Base-by-base conservation (phyloP, 2,888 invertebrate species). In the Cyrtodaria siliqua region DNA sequence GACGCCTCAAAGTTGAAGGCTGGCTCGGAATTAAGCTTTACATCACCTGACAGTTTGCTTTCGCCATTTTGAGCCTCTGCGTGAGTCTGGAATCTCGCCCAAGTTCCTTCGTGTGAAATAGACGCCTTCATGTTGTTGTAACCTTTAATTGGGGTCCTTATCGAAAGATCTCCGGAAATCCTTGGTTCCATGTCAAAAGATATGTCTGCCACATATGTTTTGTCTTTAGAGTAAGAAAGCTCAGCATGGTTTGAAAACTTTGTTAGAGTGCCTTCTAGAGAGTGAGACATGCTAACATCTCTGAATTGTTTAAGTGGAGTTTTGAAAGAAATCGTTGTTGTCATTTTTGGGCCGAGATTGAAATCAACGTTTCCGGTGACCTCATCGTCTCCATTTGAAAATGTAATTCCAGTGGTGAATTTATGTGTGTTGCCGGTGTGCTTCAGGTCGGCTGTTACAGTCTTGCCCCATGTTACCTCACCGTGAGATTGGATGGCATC, bases 141-240 rank as follows among this genome's bases (percentile, higher is more conserved):
- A 33, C 62, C 61, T 38, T 66, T 78, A 8, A 73, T 3, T 47
- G 78, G 78, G 47, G 78, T 70, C 52, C 69, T 47, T 12, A 72
- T 27, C 20, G 57, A 53, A 18, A 66, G 9, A 1, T 33, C 40
- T 20, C 53, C 33, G 6, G 56, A 44, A 0, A 70, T 14, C 2
- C 50, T 26, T 3, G 38, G 27, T n/a, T 42, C 52, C 1, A 70
- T 24, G 38, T 73, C 49, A 6, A 66, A 2, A 18, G 16, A 29
- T 18, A 62, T 26, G 47, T 70, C 66, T 8, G 57, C 16, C 14
- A 55, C 60, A 27, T 59, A 62, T 14, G 56, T 60, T 29, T 73
- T 73, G 42, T 33, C 23, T 2, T 23, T 47, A 24, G 69, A 49
- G 14, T 44, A 18, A 38, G 68, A 70, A n/a, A 78, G 6, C 27